These are phyloP conservation scores for Lanistes nyassanus DNA, from an alignment of 1,140 invertebrate species.

Conservation along the genomic window DNA sequence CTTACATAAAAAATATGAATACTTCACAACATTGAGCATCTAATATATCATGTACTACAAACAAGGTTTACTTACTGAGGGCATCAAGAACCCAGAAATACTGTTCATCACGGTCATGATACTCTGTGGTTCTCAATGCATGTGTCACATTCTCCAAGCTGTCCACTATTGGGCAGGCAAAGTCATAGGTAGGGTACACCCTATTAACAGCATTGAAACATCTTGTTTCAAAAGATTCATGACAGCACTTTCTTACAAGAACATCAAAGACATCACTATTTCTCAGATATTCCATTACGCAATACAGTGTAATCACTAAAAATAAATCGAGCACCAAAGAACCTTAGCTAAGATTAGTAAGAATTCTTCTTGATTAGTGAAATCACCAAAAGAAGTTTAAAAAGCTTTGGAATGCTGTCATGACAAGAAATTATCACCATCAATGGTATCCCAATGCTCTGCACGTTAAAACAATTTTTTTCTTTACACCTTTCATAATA, in stretches of 20 bases:
- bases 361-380: background rate
- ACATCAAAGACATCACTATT: background rate
- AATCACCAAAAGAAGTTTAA: background rate
- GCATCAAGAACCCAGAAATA: conserved; percentile 86
- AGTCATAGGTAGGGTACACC: conserved; percentile 99
- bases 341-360: background rate
- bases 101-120: conserved; percentile 97
- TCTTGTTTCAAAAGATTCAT: too few species aligned
- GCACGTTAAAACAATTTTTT: background rate
- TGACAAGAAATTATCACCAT: background rate
- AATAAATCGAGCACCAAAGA: background rate
- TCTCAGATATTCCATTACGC: background rate
- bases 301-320: background rate
- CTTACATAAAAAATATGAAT: background rate
- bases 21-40: too few species aligned
- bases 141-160: conserved; percentile 97
- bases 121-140: conserved; percentile 96
- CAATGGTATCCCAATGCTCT: background rate
- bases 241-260: background rate
- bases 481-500: background rate
- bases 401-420: background rate
- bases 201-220: conserved; percentile 69
- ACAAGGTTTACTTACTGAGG: conserved; percentile 58
- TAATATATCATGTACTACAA: too few species aligned
- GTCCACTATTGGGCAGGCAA: conserved; percentile 99